Base-by-base conservation (phyloP, 2,888 invertebrate genomes). In the Maniola hyperantus region DNA sequence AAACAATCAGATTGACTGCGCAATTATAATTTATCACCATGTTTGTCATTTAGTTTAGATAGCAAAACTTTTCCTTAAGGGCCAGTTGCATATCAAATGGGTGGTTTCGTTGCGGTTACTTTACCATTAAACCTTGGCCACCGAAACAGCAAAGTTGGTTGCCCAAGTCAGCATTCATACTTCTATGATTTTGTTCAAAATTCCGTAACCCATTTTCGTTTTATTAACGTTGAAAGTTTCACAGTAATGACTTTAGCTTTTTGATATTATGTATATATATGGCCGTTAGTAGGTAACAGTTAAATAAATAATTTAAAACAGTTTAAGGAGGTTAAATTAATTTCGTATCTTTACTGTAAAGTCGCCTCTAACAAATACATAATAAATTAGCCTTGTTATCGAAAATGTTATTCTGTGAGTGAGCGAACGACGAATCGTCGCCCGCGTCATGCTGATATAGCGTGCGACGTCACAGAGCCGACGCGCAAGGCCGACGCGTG, bases 381-480 rank as follows among this genome's bases (percentile, higher is more conserved):
- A 55, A 66, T 46, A 60, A 54, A 46, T 65, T 44, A 64, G 46
- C 44, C 54, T 63, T 46, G 48, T 61, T 66, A 71, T 68, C 68
- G 58, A 65, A 71, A 64, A 64, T 69, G 65, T 61, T 63, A 63
- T 62, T 69, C 39, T 62, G 68, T 53, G 64, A 66, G 67, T 62
- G 72, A 70, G 72, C 71, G 72, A 51, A 13, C 65, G 71, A 67
- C 61, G 51, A 72, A 57, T 68, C 72, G 66, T 63, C 59, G 57
- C 55, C 26, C 78, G 79, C 85, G 86, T 87, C 87, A 87, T 80
- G 80, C 75, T 77, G 78, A 74, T 79, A 82, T 83, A 79, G 83
- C 82, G 81, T 79, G 81, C 80, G 74, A 87, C 89, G 89, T 89
- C 89, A 89, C 77, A 61, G 73, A 80, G 83, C 79, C 83, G 85